Base-by-base conservation (phyloP, 2,113 vertebrate species). In the Chaetura pelagica region DNA sequence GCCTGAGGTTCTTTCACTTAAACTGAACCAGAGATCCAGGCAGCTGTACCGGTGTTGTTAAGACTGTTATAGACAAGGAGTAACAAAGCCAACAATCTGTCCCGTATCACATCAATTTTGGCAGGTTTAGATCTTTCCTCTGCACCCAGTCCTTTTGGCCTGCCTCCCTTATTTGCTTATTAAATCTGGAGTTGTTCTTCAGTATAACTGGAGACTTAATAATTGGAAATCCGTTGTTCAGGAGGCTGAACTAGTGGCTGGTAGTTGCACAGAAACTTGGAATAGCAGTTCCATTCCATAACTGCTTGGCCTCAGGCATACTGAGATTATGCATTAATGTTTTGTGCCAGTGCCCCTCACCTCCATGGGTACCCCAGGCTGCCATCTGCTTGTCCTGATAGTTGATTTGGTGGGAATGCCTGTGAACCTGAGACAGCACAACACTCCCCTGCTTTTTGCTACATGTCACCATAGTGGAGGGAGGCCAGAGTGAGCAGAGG, bases 401-500 rank as follows among this genome's bases (percentile, higher is more conserved):
- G 57, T 68, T 22, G 26, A 2, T 7, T 26, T 32, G 49, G 51
- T 52, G 79, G 62, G 12, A 38, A 8, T 9, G 40, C n/a, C 63
- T 12, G 0, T 71, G 79, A 19, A 54, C 18, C 22, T 8, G 52
- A 13, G 82, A 20, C 40, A 49, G 30, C 12, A 7, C 10, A 19
- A 23, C 1, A 2, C 34, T 59, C 15, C 76, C 17, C 13, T 20
- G 27, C 66, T 21, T 6, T 29, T 26, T 11, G 14, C 54, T 30
- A 29, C 40, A 12, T 3, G 8, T 21, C 27, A 22, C 1, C 0
- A 7, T 0, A 1, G 26, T 18, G 38, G 27, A 30, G 9, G 15
- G 54, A 30, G 35, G 54, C 12, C 4, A 55, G 55, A 35, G 12
- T 1, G 11, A 34, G 15, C 35, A 48, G 78, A 52, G 44, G 21